Base-by-base conservation (phyloP, 2,888 invertebrate genomes). In the Heliconius ethilla region DNA sequence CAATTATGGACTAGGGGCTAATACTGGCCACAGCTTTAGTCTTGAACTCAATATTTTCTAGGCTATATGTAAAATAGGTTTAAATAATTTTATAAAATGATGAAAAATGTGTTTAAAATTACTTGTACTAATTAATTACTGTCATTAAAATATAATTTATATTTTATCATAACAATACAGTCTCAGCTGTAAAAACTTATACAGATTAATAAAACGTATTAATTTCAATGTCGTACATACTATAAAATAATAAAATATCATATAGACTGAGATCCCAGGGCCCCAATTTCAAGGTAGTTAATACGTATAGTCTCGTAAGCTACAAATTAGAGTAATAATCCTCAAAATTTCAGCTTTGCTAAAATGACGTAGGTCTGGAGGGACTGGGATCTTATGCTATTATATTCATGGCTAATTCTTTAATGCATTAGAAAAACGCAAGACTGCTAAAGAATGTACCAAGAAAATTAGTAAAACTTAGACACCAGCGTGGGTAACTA, bases 181-280 rank as follows among this genome's bases (percentile, higher is more conserved):
- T 7, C 7, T 69, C 69, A 69, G 69, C 40, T 69, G 69, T 69
- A 40, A 69, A 15, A 69, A 69, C 25, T 40, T 45, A 69, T 9
- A 69, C 69, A 69, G 40, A 69, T 69, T 69, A 67, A 69, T 69
- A 69, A 25, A 25, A 69, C 40, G 40, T 69, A 25, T 45, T 69
- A 25, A 15, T 45, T 25, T 40, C 10, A 37, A 67, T 67, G n/a
- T 5, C 40, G 15, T 37, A 40, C 13, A 33, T 67, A 67, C 15
- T 40, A 37, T 40, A 37, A 33, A 67, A 11, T 37, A n/a, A n/a
- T 67, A 37, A 69, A 69, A 33, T 22, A 66, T 65, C 7, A 37
- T 37, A 37, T 37, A 37, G 37, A 37, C 37, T 37, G 37, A 37
- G 40, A 40, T 40, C 11, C 40, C 40, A 40, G 11, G 33, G 33